phyloP scores from a whole-genome alignment of 1,140 invertebrate species.

The Megathymus violae region DNA sequence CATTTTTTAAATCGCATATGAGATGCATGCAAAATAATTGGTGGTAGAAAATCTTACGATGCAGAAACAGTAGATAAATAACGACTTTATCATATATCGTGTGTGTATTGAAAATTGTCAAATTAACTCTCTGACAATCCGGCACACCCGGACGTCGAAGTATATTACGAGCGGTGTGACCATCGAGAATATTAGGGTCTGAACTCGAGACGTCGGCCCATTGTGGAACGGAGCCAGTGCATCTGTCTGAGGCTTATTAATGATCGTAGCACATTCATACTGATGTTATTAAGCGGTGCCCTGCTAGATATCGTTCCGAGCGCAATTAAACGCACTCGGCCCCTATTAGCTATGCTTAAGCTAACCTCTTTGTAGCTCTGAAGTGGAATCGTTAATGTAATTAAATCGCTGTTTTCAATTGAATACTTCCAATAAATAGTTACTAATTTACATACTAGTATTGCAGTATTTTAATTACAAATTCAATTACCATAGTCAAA shows the following conservation, averaged over 20 bases:
- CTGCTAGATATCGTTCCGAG: slow-evolving; percentile 31
- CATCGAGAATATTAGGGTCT: slow-evolving; percentile 53
- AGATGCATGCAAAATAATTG: too few relatives aligned
- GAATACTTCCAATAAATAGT: too few relatives aligned
- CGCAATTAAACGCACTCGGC: slow-evolving; percentile 42
- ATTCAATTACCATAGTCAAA: too few relatives aligned
- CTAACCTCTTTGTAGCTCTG: slow-evolving; percentile 16
- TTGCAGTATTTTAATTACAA: too few relatives aligned
- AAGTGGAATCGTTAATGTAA: slow-evolving; percentile 8
- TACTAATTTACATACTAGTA: too few relatives aligned
- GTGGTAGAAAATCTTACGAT: too few relatives aligned
- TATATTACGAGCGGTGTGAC: slow-evolving; percentile 1
- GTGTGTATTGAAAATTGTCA: too few relatives aligned
- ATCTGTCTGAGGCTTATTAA: slow-evolving; percentile 76
- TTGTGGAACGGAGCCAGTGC: slow-evolving; percentile 68
- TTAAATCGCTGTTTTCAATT: neutral
- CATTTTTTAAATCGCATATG: too few relatives aligned
- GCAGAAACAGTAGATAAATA: too few relatives aligned
- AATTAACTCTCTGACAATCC: neutral
- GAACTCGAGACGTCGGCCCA: slow-evolving; percentile 67
- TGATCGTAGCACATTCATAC: slow-evolving; percentile 69
- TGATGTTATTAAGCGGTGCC: slow-evolving; percentile 72
- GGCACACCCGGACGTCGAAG: neutral
- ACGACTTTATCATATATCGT: too few relatives aligned
- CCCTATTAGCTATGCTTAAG: slow-evolving; percentile 39